A percentile compares a stretch with the other conserved stretches of the same genome.
These are phyloP conservation scores for Athrips mouffetella DNA, from an alignment of 2,888 invertebrate species.

Conservation along the genomic window DNA sequence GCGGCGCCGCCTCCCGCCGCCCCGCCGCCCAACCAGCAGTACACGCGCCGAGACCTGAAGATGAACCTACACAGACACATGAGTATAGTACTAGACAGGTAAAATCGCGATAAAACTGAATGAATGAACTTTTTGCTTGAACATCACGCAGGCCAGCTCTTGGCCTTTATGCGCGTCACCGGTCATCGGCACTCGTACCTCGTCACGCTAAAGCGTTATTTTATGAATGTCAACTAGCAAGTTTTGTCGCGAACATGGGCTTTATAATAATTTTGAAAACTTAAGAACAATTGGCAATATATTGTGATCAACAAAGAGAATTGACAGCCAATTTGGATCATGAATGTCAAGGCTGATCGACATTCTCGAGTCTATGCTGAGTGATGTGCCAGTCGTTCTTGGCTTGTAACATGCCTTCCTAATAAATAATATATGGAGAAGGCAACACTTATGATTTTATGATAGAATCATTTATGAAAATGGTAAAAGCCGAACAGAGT, in stretches of 20 bases:
- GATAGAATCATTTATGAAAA: not conserved
- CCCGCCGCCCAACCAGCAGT: constrained; percentile 44
- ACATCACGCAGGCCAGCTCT: not conserved
- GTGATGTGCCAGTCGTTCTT: constrained; percentile 6
- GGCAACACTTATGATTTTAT: not conserved
- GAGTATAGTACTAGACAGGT: constrained; percentile 76
- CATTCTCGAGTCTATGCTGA: constrained; percentile 1
- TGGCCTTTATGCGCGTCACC: constrained; percentile 5
- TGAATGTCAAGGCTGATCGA: constrained; percentile 18
- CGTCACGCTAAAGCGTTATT: constrained; percentile 5
- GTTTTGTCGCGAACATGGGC: not conserved
- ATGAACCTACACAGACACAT: constrained; percentile 75
- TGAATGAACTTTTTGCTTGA: constrained; percentile 1
- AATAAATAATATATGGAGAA: not conserved
- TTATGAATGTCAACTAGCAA: not conserved
- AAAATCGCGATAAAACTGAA: constrained; percentile 34
- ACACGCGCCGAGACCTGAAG: constrained; percentile 69
- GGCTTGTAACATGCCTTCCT: not conserved
- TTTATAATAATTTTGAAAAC: not conserved
- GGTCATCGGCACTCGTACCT: not conserved
- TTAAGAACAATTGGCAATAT: constrained; percentile 11
- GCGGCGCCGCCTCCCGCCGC: constrained; percentile 41
- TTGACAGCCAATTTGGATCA: constrained; percentile 23
- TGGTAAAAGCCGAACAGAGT: not conserved
- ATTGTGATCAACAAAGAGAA: constrained; percentile 20